Evolutionary conservation across 2,113 vertebrate species (phyloP), one percentile per base, ranked within the genome.

Genomic region (Gasterosteus nipponicus): DNA sequence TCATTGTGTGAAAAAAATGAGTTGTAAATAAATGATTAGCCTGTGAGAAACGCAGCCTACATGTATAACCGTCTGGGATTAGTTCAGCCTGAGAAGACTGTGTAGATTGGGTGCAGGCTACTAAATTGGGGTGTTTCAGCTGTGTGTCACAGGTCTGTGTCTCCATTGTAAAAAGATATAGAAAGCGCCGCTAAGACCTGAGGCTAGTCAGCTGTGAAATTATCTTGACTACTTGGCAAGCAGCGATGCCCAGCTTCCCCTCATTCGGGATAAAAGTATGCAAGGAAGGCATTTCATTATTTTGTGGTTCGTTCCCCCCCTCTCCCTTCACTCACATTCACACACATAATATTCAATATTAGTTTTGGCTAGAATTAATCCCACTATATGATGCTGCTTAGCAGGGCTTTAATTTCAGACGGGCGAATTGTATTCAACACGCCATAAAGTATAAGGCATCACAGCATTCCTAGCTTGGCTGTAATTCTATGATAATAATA

Each of bases 131-230:
- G 78, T 84, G 78, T 90, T 84, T 89, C 75, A 83, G 75, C 73
- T 77, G 64, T 73, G 89, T 85, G 89, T 88, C 78, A 75, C 84
- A 71, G 46, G 78, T 68, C 67, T 46, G 75, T 53, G 79, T 91
- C 80, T 86, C 77, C 81, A 77, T 82, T 89, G 89, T 92, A 83
- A 81, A 81, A 82, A 81, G 85, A 91, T 86, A 87, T 42, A 87
- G 85, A 88, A 84, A 77, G 77, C 59, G 66, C 77, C 49, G 69
- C 86, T 92, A 91, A 92, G 86, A 89, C 87, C 87, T 88, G 89
- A 78, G 90, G 77, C 85, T 67, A 87, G 85, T 87, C 89, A 90
- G 89, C 90, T 91, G 90, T 92, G 89, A 93, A 92, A 92, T 92
- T 91, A 91, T 90, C 84, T 86, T 74, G 41, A 82, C 86, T 86